Conservation (phyloP, 2,113 vertebrate genomes). For the Menidia beryllina region DNA sequence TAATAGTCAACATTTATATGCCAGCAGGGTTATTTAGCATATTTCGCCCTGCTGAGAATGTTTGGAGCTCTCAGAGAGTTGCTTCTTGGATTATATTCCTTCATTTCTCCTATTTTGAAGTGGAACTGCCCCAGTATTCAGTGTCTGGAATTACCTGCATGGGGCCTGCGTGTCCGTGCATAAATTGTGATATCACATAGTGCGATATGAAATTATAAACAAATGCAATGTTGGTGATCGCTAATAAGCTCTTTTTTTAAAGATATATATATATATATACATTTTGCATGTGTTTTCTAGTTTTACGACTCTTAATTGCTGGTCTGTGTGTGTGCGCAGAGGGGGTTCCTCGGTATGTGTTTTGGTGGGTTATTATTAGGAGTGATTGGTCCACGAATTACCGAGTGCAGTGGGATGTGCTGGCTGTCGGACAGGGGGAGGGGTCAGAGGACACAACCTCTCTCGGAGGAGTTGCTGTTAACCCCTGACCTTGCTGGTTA, state of each 20-base stretch:
- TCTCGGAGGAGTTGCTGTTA: constrained; percentile 83
- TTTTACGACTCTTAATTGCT: constrained; percentile 45
- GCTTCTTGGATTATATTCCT: constrained; percentile 2
- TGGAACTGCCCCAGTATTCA: background rate
- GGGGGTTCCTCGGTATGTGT: constrained; percentile 20
- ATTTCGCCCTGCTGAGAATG: background rate
- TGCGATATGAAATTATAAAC: too few species aligned
- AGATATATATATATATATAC: constrained; percentile 41
- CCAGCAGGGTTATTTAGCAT: background rate
- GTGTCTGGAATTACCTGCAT: constrained; percentile 7
- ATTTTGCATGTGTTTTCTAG: constrained; percentile 24
- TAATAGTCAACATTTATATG: constrained; percentile 29
- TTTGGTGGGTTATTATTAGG: constrained; percentile 50
- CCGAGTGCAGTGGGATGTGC: constrained; percentile 73
- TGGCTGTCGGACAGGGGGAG: constrained; percentile 56
- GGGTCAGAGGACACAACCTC: constrained; percentile 85
- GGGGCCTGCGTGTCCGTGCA: too few species aligned
- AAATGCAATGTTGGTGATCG: constrained; percentile 29
- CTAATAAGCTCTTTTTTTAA: constrained; percentile 7
- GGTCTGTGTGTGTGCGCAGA: background rate
- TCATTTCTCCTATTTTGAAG: constrained; percentile 14
- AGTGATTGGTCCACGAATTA: constrained; percentile 38
- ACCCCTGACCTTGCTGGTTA: constrained; percentile 80
- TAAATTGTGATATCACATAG: too few species aligned
- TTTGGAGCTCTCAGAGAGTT: background rate